phyloP scores from a whole-genome alignment of 2,797 vertebrate species.

The Eulemur mongoz region DNA sequence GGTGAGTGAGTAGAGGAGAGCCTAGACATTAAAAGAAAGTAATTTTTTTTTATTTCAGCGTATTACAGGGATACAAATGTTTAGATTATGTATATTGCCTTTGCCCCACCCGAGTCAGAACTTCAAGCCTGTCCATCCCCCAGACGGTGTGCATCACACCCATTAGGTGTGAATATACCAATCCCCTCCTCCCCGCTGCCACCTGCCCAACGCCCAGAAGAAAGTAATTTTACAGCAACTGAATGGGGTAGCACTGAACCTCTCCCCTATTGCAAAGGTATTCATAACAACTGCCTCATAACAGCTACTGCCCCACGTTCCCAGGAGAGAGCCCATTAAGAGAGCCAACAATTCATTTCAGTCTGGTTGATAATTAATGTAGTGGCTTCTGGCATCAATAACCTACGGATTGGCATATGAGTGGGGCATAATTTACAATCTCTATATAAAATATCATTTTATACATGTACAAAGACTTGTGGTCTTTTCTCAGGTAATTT shows the following conservation, averaged over 20 bases:
- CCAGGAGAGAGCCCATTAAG: not conserved
- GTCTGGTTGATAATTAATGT: not conserved
- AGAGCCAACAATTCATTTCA: not conserved
- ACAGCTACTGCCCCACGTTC: not conserved
- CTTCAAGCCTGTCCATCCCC: no score
- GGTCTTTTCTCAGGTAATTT: not conserved
- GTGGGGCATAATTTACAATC: not conserved
- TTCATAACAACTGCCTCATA: not conserved
- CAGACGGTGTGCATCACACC: no score
- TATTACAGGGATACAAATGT: no score
- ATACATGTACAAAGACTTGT: not conserved
- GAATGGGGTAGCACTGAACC: not conserved
- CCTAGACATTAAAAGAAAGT: not conserved
- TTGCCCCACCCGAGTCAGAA: no score
- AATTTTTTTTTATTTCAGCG: no score
- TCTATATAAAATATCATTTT: not conserved
- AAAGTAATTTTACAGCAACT: not conserved
- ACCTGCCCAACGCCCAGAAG: not conserved
- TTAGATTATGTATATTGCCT: no score
- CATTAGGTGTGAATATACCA: no score
- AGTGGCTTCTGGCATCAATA: not conserved
- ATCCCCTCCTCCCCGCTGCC: no score
- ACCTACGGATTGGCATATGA: not conserved
- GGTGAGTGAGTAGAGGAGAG: not conserved
- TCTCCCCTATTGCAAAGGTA: not conserved